A percentile compares a stretch with the other conserved stretches of the same genome.
Evolutionary conservation across 2,797 vertebrate species (phyloP).

Genomic region (Australoheros facetus): DNA sequence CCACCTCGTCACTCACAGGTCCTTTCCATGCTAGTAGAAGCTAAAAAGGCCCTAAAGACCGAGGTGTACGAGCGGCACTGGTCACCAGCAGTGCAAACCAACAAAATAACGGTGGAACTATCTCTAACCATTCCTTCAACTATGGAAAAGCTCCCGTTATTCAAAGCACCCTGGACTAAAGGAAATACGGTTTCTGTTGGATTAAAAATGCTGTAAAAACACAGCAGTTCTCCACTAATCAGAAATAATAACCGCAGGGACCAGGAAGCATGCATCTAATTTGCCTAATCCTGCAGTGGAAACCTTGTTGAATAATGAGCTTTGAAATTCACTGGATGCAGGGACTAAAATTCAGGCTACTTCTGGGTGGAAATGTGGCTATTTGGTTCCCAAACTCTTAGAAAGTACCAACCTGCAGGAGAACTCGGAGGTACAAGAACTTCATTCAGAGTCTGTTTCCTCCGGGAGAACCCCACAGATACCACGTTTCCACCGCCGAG

Average conservation of each 20-base stretch:
- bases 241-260: neutral
- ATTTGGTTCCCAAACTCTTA: neutral
- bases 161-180: rapidly evolving
- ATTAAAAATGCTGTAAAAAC: rapidly evolving
- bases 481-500: too few relatives aligned
- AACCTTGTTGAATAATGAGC: neutral
- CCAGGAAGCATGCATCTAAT: neutral
- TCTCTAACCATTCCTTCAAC: rapidly evolving
- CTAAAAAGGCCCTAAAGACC: neutral
- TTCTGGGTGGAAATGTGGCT: neutral
- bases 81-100: neutral
- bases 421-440: neutral
- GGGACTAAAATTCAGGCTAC: neutral
- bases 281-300: neutral
- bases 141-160: neutral
- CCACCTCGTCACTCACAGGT: neutral
- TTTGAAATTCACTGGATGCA: neutral
- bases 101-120: rapidly evolving
- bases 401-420: neutral
- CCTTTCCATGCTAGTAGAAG: rapidly evolving
- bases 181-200: neutral
- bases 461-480: neutral
- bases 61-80: rapidly evolving
- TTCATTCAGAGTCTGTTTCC: neutral
- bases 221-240: neutral